Percentiles rank a stretch among this genome's conserved stretches.
Conservation (phyloP, 2,888 invertebrate genomes). For the Eupithecia insigniata region DNA sequence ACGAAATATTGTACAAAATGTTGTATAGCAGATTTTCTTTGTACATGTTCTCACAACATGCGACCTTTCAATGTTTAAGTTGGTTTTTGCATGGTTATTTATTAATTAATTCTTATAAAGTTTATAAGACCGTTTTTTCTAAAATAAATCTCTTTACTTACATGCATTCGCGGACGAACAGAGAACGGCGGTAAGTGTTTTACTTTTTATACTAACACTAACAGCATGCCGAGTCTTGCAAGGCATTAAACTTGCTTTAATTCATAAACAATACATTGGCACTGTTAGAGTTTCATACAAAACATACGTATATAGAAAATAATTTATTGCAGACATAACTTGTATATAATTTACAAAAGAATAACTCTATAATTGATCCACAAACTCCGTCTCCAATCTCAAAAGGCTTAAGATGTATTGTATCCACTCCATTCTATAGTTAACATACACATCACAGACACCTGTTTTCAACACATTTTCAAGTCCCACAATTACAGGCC, state of each 20-base stretch:
- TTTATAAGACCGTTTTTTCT: constrained; percentile 31
- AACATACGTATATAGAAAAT: too few species aligned
- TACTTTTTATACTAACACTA: constrained; percentile 40
- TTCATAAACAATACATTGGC: neutral
- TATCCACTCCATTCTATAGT: neutral
- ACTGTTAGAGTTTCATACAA: neutral
- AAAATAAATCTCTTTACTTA: constrained; percentile 60
- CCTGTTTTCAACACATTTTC: constrained; percentile 6
- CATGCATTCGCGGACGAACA: constrained; percentile 75
- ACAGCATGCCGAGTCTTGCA: constrained; percentile 38
- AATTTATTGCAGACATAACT: too few species aligned
- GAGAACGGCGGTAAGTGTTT: constrained; percentile 80
- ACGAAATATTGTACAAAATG: constrained; percentile 2
- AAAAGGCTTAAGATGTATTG: neutral
- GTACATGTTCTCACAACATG: constrained; percentile 12
- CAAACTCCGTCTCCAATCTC: neutral
- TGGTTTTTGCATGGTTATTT: neutral
- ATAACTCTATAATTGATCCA: neutral
- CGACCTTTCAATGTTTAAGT: neutral
- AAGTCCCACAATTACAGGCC: constrained; percentile 65
- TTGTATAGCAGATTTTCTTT: constrained; percentile 5
- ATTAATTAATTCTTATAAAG: neutral
- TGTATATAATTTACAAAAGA: too few species aligned
- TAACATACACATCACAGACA: neutral
- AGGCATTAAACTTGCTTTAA: neutral